Conservation (phyloP, 2,888 invertebrate genomes). For the Encarsia formosa region DNA sequence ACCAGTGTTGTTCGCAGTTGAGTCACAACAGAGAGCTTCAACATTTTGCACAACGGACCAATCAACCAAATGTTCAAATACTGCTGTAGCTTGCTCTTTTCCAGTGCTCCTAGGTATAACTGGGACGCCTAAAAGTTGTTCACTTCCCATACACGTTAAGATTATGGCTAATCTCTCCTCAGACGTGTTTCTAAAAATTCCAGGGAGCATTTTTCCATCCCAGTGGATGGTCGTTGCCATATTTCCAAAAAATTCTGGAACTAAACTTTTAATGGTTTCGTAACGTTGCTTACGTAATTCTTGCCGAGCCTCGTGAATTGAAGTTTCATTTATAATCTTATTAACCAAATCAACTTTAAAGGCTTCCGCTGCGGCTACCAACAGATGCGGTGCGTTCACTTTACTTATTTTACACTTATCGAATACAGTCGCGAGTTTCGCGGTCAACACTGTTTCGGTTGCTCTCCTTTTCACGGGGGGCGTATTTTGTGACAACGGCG, state of each 20-base stretch:
- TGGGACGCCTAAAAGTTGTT: conserved; percentile 33
- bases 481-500: background rate
- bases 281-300: background rate
- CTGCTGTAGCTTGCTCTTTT: conserved; percentile 26
- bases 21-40: conserved; percentile 33
- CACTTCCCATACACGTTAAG: conserved; percentile 26
- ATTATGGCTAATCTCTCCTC: conserved; percentile 33
- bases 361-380: background rate
- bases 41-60: conserved; percentile 30
- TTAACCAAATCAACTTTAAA: background rate
- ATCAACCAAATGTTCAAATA: conserved; percentile 25
- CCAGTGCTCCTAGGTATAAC: conserved; percentile 26
- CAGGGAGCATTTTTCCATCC: conserved; percentile 34
- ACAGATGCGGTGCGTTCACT: background rate
- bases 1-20: conserved; percentile 35
- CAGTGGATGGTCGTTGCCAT: conserved; percentile 32
- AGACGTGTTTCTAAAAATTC: conserved; percentile 25
- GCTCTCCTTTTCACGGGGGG: background rate
- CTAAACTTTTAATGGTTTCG: background rate
- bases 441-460: background rate
- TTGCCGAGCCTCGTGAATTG: background rate
- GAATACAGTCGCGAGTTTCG: background rate
- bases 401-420: background rate
- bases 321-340: background rate
- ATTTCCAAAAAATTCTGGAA: background rate